phyloP scores from a whole-genome alignment of 2,113 vertebrate genomes.

The Anser brachyrhynchus region DNA sequence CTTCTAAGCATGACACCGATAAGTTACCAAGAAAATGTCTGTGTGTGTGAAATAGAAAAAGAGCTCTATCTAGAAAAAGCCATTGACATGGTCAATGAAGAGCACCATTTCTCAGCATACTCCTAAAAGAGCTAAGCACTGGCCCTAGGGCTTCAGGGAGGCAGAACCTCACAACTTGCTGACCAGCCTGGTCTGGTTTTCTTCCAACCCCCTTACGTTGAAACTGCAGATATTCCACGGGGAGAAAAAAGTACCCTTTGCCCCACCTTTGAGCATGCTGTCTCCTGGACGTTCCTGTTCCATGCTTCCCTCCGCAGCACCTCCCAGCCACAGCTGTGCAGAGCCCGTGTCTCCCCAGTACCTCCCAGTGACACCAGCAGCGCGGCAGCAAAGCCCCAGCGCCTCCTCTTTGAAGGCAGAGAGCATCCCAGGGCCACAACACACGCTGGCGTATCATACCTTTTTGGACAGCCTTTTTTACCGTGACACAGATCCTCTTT shows the following conservation, averaged over 20 bases:
- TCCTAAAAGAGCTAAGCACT: not conserved
- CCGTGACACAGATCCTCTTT: not conserved
- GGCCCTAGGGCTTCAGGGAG: not conserved
- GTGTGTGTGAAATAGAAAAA: not conserved
- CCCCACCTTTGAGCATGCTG: not conserved
- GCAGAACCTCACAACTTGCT: not conserved
- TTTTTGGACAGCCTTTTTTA: not conserved
- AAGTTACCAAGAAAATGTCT: not conserved
- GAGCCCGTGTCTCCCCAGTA: not conserved
- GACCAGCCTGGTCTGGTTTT: not conserved
- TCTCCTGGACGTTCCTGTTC: not conserved
- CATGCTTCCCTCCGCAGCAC: not conserved
- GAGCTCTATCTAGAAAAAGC: not conserved
- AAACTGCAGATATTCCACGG: not conserved
- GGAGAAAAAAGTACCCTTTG: not conserved
- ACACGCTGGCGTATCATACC: not conserved
- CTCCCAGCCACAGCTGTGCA: not conserved
- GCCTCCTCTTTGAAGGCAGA: not conserved
- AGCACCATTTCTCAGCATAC: not conserved
- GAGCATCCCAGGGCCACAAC: not conserved
- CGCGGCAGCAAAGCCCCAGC: not conserved
- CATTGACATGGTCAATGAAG: not conserved
- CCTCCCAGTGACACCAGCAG: not conserved
- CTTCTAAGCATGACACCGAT: rapidly evolving
- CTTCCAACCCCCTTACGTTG: not conserved